phyloP scores from a whole-genome alignment of 2,797 vertebrate species.

The Tachyglossus aculeatus region DNA sequence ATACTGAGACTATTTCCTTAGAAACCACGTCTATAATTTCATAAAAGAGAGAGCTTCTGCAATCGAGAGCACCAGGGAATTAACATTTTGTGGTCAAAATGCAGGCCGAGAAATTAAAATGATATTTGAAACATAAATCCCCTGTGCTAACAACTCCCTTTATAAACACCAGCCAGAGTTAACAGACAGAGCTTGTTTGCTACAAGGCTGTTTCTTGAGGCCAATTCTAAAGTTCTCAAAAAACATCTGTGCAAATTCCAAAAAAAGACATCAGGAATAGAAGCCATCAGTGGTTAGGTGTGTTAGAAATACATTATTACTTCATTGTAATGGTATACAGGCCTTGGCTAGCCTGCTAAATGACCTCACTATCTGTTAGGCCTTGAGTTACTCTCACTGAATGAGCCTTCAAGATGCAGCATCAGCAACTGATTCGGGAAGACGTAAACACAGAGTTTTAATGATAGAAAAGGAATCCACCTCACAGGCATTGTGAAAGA shows the following conservation, averaged over 20 bases:
- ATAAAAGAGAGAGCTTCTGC: slow-evolving; percentile 58
- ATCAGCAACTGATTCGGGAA: background rate
- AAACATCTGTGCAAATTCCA: slow-evolving; percentile 82
- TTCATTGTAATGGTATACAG: slow-evolving; percentile 77
- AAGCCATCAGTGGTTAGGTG: slow-evolving; percentile 81
- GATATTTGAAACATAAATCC: slow-evolving; percentile 83
- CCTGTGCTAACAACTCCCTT: slow-evolving; percentile 74
- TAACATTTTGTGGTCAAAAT: slow-evolving; percentile 76
- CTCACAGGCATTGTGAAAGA: background rate
- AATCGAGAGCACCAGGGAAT: slow-evolving; percentile 68
- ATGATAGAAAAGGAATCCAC: background rate
- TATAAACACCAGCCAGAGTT: slow-evolving; percentile 79
- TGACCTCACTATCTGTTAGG: slow-evolving; percentile 76
- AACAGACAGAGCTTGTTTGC: slow-evolving; percentile 87
- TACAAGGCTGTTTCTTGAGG: slow-evolving; percentile 74
- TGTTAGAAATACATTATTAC: slow-evolving; percentile 89
- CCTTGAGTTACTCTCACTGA: slow-evolving; percentile 47
- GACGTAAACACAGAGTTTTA: slow-evolving; percentile 29
- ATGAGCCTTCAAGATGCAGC: slow-evolving; percentile 42
- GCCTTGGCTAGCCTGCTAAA: slow-evolving; percentile 69
- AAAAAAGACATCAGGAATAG: slow-evolving; percentile 81
- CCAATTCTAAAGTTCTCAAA: slow-evolving; percentile 76
- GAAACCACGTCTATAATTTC: slow-evolving; percentile 70
- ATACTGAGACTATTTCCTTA: slow-evolving; percentile 67
- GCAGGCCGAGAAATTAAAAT: slow-evolving; percentile 77